Conservation (phyloP, 2,797 vertebrate species). For the Coreius guichenoti region DNA sequence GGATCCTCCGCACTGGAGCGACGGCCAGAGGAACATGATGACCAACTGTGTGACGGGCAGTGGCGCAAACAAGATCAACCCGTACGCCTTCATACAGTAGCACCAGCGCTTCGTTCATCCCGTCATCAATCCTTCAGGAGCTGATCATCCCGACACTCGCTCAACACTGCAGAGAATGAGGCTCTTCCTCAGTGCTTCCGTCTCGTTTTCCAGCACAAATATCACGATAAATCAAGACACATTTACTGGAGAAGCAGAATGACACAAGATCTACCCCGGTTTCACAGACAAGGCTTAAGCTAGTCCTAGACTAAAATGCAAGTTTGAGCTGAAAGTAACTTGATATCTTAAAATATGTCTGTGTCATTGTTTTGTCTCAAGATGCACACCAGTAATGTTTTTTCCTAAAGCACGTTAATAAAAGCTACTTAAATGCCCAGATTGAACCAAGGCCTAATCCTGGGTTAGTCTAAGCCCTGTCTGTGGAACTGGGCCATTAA, state of each 20-base stretch:
- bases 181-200: neutral
- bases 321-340: too few species aligned
- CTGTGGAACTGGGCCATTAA: neutral
- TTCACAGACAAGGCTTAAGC: too few species aligned
- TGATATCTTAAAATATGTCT: too few species aligned
- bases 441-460: too few species aligned
- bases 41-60: slow-evolving; percentile 77
- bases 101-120: slow-evolving; percentile 43
- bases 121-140: neutral
- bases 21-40: slow-evolving; percentile 69
- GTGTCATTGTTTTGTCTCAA: too few species aligned
- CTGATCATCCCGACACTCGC: neutral
- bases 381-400: too few species aligned
- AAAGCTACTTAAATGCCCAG: too few species aligned
- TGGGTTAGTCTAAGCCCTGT: too few species aligned
- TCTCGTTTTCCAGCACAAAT: neutral
- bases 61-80: slow-evolving; percentile 80
- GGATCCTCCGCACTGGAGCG: slow-evolving; percentile 82
- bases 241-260: neutral
- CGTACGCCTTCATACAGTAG: slow-evolving; percentile 80
- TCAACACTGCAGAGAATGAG: neutral
- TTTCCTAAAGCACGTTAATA: too few species aligned
- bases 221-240: neutral
- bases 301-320: too few species aligned
- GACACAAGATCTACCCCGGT: too few species aligned